phyloP scores from a whole-genome alignment of 2,797 vertebrate genomes.

The Cryptoblepharus egeriae region DNA sequence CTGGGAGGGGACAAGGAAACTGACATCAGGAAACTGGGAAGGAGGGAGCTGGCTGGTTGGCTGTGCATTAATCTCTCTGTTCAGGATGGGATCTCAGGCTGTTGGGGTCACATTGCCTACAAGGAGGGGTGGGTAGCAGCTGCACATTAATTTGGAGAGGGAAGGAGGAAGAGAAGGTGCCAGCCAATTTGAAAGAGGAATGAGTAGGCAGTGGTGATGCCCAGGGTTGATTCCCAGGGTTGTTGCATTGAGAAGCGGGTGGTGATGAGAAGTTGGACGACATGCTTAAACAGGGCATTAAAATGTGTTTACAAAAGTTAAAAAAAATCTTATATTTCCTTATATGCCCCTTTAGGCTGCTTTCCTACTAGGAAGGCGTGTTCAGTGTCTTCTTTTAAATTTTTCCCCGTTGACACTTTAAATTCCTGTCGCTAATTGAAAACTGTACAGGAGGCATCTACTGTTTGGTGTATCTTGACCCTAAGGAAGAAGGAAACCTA shows the following conservation, averaged over 20 bases:
- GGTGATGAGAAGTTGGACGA: background rate
- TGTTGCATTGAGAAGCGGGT: background rate
- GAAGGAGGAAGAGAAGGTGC: background rate
- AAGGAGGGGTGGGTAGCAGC: background rate
- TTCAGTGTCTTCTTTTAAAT: background rate
- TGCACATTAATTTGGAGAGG: no score
- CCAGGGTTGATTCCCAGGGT: background rate
- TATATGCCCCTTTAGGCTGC: rapidly evolving
- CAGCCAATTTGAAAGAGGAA: background rate
- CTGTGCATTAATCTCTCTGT: no score
- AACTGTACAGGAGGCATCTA: background rate
- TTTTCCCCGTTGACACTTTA: background rate
- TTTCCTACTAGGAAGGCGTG: background rate
- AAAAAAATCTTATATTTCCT: background rate
- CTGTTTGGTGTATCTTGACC: background rate
- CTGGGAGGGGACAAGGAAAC: background rate
- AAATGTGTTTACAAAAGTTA: background rate
- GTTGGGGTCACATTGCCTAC: background rate
- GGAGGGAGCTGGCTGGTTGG: background rate
- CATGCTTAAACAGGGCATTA: background rate
- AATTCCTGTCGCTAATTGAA: background rate
- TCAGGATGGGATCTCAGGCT: background rate
- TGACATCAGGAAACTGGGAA: background rate
- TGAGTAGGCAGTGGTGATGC: background rate
- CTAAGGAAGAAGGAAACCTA: no score